Conservation (phyloP, 2,797 vertebrate genomes). For the Sandelia bainsii region DNA sequence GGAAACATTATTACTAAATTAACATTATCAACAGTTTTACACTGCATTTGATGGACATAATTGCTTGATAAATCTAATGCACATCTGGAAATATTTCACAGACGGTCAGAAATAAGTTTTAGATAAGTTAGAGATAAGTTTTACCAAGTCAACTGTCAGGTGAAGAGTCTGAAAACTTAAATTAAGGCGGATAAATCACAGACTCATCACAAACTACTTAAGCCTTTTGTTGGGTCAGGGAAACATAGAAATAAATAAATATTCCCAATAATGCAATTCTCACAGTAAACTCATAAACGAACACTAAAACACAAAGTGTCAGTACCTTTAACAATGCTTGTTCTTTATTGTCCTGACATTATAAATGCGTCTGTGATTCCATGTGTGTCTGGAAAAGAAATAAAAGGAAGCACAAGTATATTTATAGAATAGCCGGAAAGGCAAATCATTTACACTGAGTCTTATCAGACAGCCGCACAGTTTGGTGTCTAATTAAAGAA, state of each 20-base stretch:
- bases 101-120: too few relatives aligned
- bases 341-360: not conserved
- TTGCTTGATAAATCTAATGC: too few relatives aligned
- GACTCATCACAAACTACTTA: not conserved
- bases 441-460: slow-evolving; percentile 53
- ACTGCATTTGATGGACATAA: too few relatives aligned
- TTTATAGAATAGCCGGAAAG: slow-evolving; percentile 52
- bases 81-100: too few relatives aligned
- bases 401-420: slow-evolving; percentile 6
- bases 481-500: slow-evolving; percentile 18
- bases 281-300: too few relatives aligned
- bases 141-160: not conserved
- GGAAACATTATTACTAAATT: too few relatives aligned
- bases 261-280: accelerated
- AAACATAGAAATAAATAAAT: slow-evolving; percentile 3
- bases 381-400: slow-evolving; percentile 6
- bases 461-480: slow-evolving; percentile 59
- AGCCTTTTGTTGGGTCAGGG: not conserved
- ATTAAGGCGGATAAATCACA: not conserved
- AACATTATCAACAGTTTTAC: too few relatives aligned
- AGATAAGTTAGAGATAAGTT: too few relatives aligned
- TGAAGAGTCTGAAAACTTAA: not conserved
- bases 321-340: not conserved
- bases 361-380: slow-evolving; percentile 6
- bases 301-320: not conserved